Base-by-base conservation (phyloP, 2,888 invertebrate genomes). In the Erebia epiphron region DNA sequence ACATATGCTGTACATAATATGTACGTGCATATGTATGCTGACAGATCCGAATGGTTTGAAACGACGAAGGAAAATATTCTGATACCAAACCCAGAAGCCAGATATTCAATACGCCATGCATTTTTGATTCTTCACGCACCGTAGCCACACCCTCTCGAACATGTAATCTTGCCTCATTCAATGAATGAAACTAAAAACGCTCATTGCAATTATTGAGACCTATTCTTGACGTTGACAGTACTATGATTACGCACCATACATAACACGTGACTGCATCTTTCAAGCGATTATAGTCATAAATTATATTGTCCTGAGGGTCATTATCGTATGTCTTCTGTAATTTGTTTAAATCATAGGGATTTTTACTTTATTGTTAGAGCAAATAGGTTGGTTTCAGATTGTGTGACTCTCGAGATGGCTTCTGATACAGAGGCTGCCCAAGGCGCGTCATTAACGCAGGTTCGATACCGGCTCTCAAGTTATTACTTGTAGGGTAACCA, bases 371-470 rank as follows among this genome's bases (percentile, higher is more conserved):
- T 74, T 46, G n/a, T 8, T 8, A 26, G 8, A 8, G 8, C 14
- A 16, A 63, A 60, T 70, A 70, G 73, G 26, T 57, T 71, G 75
- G 58, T 73, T 76, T 75, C 64, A 21, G 73, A 50, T 21, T 74
- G 75, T 66, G 35, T 62, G 16, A 11, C 35, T 67, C 52, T 49
- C 62, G 67, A 72, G 72, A 75, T 76, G 78, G 86, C 88, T 87
- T 83, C 89, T 82, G 89, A 87, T 86, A 86, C 82, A 82, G 82
- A 81, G 83, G 79, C 81, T 77, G 86, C 88, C 86, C 78, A 82
- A 79, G 85, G 90, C 86, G 81, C 81, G 81, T 86, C 89, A 90
- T 91, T 91, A 90, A 86, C 86, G 86, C 85, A 79, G 77, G 79
- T 78, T 83, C 82, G 79, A 83, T 84, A 85, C 84, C 81, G 82